Conservation (phyloP, 2,113 vertebrate species). For the Halichoerus grypus region DNA sequence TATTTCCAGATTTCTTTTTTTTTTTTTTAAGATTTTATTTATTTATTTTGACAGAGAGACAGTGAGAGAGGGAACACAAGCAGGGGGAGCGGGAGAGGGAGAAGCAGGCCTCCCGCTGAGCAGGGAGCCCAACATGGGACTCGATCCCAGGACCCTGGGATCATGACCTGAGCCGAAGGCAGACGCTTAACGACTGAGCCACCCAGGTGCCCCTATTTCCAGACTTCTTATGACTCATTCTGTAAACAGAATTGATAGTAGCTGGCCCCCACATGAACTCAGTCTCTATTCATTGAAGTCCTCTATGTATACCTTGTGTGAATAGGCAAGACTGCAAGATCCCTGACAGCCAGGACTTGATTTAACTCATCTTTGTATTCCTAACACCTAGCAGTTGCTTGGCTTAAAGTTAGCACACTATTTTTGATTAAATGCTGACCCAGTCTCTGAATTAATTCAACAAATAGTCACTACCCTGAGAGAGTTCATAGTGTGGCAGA, state of each 20-base stretch:
- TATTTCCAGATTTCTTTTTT: conserved; percentile 32
- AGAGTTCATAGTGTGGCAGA: background rate
- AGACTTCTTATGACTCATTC: conserved; percentile 1
- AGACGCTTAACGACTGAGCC: too few species aligned
- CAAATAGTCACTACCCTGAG: background rate
- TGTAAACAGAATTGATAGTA: background rate
- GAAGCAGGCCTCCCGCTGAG: too few species aligned
- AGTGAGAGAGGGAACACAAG: too few species aligned
- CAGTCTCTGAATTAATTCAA: conserved; percentile 5
- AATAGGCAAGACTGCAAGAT: background rate
- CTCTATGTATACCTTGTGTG: background rate
- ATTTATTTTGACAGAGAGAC: too few species aligned
- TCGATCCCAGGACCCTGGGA: too few species aligned
- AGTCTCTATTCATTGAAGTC: background rate
- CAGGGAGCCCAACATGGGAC: too few species aligned
- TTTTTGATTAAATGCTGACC: background rate
- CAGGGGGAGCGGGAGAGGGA: too few species aligned
- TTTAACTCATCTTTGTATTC: background rate
- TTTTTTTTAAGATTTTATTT: too few species aligned
- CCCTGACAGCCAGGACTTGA: background rate
- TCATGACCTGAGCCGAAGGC: too few species aligned
- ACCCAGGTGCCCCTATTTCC: background rate
- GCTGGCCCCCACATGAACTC: background rate
- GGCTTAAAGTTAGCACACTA: background rate
- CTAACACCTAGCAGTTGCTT: background rate